Conservation (phyloP, 1,140 invertebrate genomes). For the Brachionus calyciflorus region DNA sequence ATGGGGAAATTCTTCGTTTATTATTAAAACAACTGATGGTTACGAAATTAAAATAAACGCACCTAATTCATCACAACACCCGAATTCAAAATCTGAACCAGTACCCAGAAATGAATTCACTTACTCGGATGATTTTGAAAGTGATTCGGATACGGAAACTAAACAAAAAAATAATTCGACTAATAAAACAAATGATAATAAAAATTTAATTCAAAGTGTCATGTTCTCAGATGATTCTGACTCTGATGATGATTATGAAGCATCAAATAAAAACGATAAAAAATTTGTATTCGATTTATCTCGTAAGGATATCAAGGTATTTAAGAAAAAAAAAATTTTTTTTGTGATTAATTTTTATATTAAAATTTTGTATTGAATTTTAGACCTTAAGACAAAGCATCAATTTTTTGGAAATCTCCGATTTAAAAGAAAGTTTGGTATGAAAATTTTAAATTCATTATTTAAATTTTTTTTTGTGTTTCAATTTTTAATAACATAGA, state of each 20-base stretch:
- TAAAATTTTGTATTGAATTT: neutral
- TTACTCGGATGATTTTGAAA: slow-evolving; percentile 40
- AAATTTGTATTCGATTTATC: neutral
- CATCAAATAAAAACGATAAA: neutral
- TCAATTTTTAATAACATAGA: neutral
- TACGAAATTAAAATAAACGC: slow-evolving; percentile 45
- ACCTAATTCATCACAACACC: neutral
- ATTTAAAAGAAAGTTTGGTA: neutral
- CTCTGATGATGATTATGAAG: neutral
- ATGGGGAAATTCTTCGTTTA: slow-evolving; percentile 37
- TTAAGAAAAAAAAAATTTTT: neutral
- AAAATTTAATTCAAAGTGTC: slow-evolving; percentile 26
- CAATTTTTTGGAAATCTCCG: neutral
- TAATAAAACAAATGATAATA: neutral
- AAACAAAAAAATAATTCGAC: neutral
- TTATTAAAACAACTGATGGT: slow-evolving; percentile 35
- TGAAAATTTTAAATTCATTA: neutral
- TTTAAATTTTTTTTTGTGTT: neutral
- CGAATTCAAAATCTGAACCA: slow-evolving; percentile 3
- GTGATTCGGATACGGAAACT: slow-evolving; percentile 18
- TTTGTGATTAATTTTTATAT: too few species aligned
- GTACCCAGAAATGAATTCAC: neutral
- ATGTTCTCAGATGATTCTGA: slow-evolving; percentile 5
- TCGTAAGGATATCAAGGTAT: neutral
- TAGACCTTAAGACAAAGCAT: neutral